A percentile compares a stretch with the other conserved stretches of the same genome.
phyloP scores from a whole-genome alignment of 2,888 invertebrate species.

The Hipparchia sbordonii region DNA sequence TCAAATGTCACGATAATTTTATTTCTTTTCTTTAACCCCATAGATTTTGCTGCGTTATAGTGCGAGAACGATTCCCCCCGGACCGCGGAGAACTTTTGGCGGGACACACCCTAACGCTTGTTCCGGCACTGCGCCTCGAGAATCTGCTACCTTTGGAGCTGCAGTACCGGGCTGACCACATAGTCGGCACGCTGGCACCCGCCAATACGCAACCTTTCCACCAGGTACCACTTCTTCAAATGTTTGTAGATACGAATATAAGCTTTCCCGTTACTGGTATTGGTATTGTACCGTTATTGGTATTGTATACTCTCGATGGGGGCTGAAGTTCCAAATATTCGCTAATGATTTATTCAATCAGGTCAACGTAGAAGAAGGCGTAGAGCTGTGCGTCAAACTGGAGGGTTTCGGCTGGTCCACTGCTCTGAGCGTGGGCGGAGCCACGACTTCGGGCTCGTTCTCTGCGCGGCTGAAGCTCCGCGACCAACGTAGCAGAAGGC shows the following conservation, averaged over 20 bases:
- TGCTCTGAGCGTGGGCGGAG: constrained; percentile 78
- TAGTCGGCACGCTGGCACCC: constrained; percentile 60
- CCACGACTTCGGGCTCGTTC: constrained; percentile 72
- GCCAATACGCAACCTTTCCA: constrained; percentile 68
- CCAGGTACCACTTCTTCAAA: constrained; percentile 51
- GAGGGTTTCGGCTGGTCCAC: constrained; percentile 92
- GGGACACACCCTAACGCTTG: constrained; percentile 92
- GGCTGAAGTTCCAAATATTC: neutral
- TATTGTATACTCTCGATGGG: neutral
- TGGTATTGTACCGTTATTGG: no score
- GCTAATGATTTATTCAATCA: constrained; percentile 46
- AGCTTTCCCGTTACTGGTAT: no score
- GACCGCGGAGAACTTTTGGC: constrained; percentile 86
- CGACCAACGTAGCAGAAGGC: constrained; percentile 87
- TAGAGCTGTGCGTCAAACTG: constrained; percentile 89
- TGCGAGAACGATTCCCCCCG: constrained; percentile 90
- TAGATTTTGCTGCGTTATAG: constrained; percentile 91
- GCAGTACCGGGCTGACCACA: constrained; percentile 75
- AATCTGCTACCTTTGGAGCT: constrained; percentile 95
- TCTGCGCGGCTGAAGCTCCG: constrained; percentile 88
- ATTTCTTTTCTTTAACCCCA: neutral
- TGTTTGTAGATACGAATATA: neutral
- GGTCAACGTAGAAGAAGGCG: constrained; percentile 88
- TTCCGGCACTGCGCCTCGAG: constrained; percentile 92
- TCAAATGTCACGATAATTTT: no score